These are phyloP conservation scores for Nestor notabilis DNA, from an alignment of 2,113 vertebrate species.

Conservation along the genomic window DNA sequence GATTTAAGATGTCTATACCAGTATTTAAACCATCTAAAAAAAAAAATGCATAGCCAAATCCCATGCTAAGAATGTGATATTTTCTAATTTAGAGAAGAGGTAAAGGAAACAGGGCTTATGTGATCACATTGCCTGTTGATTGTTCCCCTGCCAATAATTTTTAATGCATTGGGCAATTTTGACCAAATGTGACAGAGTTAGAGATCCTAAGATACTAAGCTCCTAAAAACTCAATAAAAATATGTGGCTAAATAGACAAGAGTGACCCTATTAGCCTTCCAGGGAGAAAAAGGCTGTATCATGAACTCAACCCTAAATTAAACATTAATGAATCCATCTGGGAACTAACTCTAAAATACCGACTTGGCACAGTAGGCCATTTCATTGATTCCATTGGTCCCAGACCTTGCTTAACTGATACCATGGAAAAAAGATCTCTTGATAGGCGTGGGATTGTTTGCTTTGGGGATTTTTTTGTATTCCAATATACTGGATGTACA, in stretches of 20 bases:
- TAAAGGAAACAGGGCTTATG: not conserved
- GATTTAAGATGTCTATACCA: conserved; percentile 3
- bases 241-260: not conserved
- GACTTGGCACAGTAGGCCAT: not conserved
- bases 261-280: conserved; percentile 39
- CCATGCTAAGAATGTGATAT: not conserved
- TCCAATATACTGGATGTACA: not conserved
- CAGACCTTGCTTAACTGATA: not conserved
- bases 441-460: not conserved
- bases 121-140: not conserved
- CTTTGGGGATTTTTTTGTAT: not conserved
- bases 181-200: not conserved
- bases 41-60: not conserved
- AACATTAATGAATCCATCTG: conserved; percentile 45
- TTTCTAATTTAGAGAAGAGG: conserved; percentile 17
- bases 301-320: conserved; percentile 26
- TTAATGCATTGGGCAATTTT: not conserved
- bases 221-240: conserved; percentile 39
- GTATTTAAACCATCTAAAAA: conserved; percentile 1
- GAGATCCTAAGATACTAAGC: conserved; percentile 24
- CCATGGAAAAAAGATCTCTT: not conserved
- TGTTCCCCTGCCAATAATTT: conserved; percentile 14
- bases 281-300: conserved; percentile 25
- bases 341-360: not conserved
- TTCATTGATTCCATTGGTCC: not conserved